These are phyloP conservation scores for Drosophila elegans DNA, from an alignment of 1,140 invertebrate genomes.

Conservation along the genomic window DNA sequence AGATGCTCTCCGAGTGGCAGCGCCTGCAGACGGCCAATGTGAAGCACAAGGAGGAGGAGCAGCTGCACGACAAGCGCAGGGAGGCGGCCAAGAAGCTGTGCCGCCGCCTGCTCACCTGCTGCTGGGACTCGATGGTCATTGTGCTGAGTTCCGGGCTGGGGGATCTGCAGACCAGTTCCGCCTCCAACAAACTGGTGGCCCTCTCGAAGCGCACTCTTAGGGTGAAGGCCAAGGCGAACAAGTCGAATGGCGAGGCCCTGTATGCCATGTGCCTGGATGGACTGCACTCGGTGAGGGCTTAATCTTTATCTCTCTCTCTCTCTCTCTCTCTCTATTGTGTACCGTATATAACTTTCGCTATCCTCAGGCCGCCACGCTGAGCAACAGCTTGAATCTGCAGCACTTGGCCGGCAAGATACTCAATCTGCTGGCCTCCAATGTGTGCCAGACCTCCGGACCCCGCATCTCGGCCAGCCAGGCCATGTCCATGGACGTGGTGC, in stretches of 20 bases:
- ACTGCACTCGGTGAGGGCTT: slow-evolving; percentile 90
- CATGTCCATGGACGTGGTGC: slow-evolving; percentile 93
- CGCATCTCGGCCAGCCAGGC: slow-evolving; percentile 93
- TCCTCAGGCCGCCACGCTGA: slow-evolving; percentile 88
- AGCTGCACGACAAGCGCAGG: slow-evolving; percentile 86
- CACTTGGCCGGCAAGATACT: slow-evolving; percentile 86
- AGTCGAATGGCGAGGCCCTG: slow-evolving; percentile 88
- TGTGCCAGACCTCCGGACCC: slow-evolving; percentile 86
- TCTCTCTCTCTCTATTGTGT: too few relatives aligned
- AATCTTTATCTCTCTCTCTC: too few relatives aligned
- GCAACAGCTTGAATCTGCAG: slow-evolving; percentile 91
- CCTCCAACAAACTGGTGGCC: slow-evolving; percentile 86
- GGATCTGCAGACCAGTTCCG: slow-evolving; percentile 86
- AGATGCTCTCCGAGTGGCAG: slow-evolving; percentile 94
- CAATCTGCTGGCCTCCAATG: slow-evolving; percentile 81
- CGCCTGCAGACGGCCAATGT: slow-evolving; percentile 89
- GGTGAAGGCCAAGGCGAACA: slow-evolving; percentile 86
- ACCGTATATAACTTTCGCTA: slow-evolving; percentile 36
- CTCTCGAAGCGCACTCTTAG: slow-evolving; percentile 86
- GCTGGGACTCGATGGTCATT: slow-evolving; percentile 96
- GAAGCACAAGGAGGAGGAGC: slow-evolving; percentile 87
- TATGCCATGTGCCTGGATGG: slow-evolving; percentile 95
- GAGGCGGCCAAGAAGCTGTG: slow-evolving; percentile 89
- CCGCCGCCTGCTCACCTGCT: slow-evolving; percentile 91
- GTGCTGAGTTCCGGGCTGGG: slow-evolving; percentile 92